These are phyloP conservation scores for Papilio elwesi DNA, from an alignment of 2,888 invertebrate species.

Conservation along the genomic window DNA sequence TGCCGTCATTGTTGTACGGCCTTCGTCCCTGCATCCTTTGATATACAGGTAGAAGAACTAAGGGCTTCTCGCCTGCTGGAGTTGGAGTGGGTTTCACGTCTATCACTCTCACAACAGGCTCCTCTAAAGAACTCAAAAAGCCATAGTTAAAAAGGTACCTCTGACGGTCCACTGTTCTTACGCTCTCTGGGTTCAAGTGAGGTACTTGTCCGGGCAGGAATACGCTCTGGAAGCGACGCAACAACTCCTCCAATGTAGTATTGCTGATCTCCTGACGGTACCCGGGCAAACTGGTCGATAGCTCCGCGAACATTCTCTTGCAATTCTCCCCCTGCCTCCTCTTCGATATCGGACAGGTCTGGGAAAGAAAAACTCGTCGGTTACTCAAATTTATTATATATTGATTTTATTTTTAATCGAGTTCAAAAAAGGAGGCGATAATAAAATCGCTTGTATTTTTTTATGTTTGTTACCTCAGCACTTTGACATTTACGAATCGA, in stretches of 20 bases:
- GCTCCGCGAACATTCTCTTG: slow-evolving; percentile 56
- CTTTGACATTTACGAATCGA: no score
- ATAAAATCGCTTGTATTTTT: no score
- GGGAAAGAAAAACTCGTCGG: slow-evolving; percentile 47
- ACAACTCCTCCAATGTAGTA: slow-evolving; percentile 50
- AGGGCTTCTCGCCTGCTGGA: slow-evolving; percentile 47
- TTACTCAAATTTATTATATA: not conserved
- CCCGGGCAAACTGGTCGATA: slow-evolving; percentile 52
- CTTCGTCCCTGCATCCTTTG: slow-evolving; percentile 49
- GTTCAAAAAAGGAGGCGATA: no score
- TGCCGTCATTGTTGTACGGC: slow-evolving; percentile 47
- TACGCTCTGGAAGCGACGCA: slow-evolving; percentile 57
- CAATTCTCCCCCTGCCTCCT: slow-evolving; percentile 59
- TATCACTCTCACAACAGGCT: slow-evolving; percentile 59
- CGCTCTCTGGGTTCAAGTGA: not conserved
- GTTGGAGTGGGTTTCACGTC: slow-evolving; percentile 53
- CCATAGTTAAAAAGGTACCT: slow-evolving; percentile 56
- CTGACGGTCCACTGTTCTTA: slow-evolving; percentile 45
- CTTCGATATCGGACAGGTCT: slow-evolving; percentile 69
- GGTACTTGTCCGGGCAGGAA: slow-evolving; percentile 48
- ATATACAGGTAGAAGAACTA: slow-evolving; percentile 65
- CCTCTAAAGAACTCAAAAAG: slow-evolving; percentile 53
- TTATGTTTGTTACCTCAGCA: no score
- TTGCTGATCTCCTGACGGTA: slow-evolving; percentile 47
- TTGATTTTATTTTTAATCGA: slow-evolving; percentile 6